Base-by-base conservation (phyloP, 1,140 invertebrate genomes). In the Probaryconus sp. region DNA sequence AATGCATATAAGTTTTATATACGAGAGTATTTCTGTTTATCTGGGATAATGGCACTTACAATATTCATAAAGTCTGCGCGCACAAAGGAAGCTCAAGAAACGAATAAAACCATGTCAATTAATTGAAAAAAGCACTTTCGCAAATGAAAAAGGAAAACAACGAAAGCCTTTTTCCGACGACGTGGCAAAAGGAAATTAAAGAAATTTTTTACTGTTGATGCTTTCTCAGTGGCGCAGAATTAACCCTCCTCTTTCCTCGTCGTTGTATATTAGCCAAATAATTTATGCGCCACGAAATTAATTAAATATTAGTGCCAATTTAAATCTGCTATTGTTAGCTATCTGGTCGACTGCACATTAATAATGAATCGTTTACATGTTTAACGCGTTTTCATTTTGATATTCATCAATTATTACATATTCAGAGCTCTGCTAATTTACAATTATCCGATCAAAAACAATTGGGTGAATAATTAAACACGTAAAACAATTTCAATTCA, bases 361-460 rank as follows among this genome's bases (percentile, higher is more conserved):
- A 26, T n/a, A 11, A n/a, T 38, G 31, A 21, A 51, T 35, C 20
- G 38, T 51, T 51, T 51, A 26, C 26, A 24, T 51, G 26, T 51
- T 7, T 48, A 51, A 24, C 18, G 20, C 31, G 31, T 51, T 56
- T 42, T 13, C 21, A 14, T 40, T 42, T 31, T 1, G 10, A 37
- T 42, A 18, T n/a, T 56, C 24, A 20, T 42, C 37, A 20, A 40
- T 30, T 24, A 56, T 56, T 42, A 17, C 2, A 6, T 3, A 14
- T 5, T 9, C 26, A 21, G 31, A 31, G 51, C 42, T 38, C 40
- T 14, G 30, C n/a, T 31, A 31, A 31, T 31, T 5, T 31, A 31
- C n/a, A 24, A 50, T 51, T 51, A 37, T 37, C 33, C 47, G 6
- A 26, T 37, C 47, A 51, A 37, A 51, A 51, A 51, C 47, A 20